phyloP scores from a whole-genome alignment of 2,113 vertebrate species.

The Grammatotria lemairii region DNA sequence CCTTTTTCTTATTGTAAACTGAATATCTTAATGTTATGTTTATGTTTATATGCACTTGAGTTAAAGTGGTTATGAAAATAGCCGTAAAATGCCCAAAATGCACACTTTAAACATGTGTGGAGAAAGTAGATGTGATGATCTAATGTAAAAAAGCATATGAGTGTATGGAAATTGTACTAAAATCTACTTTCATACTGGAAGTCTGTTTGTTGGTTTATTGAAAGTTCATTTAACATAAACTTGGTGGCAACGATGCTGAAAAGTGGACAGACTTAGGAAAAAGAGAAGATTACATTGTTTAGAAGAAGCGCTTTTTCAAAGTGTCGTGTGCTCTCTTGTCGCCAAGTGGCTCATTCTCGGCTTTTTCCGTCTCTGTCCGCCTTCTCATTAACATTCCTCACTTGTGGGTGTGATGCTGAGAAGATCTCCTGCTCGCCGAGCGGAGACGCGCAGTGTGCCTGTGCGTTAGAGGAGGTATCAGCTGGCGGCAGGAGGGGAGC shows the following conservation, averaged over 20 bases:
- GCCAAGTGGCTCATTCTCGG: constrained; percentile 21
- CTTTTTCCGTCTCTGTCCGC: constrained; percentile 38
- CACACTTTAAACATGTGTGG: background rate
- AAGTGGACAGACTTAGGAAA: background rate
- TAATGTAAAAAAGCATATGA: background rate
- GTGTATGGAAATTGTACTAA: background rate
- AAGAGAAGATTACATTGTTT: background rate
- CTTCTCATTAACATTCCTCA: constrained; percentile 60
- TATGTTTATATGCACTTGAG: background rate
- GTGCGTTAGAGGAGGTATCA: constrained; percentile 70
- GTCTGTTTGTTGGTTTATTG: background rate
- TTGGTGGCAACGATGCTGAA: background rate
- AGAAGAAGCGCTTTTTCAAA: background rate
- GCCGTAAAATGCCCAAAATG: fast-evolving
- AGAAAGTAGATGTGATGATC: background rate
- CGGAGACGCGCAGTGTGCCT: constrained; percentile 53
- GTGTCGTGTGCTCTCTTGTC: background rate
- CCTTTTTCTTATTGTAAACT: background rate
- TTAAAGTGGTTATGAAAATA: background rate
- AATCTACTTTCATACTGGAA: fast-evolving
- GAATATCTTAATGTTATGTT: background rate
- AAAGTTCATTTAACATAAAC: background rate
- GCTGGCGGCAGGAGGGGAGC: constrained; percentile 63
- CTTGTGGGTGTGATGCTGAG: constrained; percentile 77
- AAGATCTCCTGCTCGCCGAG: constrained; percentile 48